Percentiles rank a stretch among this genome's conserved stretches.
Evolutionary conservation across 2,113 vertebrate species (phyloP).

Genomic region (Sceloporus tristichus): DNA sequence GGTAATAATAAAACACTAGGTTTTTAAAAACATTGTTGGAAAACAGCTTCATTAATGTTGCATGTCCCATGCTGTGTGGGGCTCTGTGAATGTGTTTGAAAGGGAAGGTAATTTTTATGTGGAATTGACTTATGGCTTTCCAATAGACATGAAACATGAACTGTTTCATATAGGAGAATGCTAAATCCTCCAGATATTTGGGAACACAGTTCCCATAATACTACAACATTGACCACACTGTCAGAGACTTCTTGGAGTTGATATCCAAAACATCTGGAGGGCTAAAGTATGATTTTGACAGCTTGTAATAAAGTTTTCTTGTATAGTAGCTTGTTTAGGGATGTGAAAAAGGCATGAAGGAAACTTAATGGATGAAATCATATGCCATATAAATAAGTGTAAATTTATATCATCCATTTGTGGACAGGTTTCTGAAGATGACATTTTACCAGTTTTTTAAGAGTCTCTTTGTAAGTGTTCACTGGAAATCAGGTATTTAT

Average conservation of each 20-base stretch:
- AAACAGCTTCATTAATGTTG: not conserved
- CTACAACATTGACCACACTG: not conserved
- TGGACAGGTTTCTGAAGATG: constrained; percentile 64
- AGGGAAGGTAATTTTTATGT: not conserved
- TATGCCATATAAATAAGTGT: constrained; percentile 22
- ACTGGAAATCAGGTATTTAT: constrained; percentile 76
- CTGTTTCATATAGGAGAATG: not conserved
- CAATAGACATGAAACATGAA: not conserved
- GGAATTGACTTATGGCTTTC: not conserved
- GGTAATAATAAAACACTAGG: not conserved
- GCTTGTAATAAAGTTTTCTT: not conserved
- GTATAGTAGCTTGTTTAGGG: not conserved
- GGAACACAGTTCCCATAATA: not conserved
- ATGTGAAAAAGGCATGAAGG: not conserved
- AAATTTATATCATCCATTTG: constrained; percentile 66
- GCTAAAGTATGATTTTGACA: not conserved
- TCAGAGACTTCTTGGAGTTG: not conserved
- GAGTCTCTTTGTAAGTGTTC: constrained; percentile 73
- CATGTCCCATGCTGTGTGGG: not conserved
- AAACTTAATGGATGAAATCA: constrained; percentile 14
- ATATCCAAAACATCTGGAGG: not conserved
- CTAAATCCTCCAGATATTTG: not conserved
- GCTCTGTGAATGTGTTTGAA: not conserved
- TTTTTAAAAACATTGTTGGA: not conserved
- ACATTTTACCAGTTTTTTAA: constrained; percentile 66